These are phyloP conservation scores for Myripristis murdjan DNA, from an alignment of 2,797 vertebrate species.

Conservation along the genomic window DNA sequence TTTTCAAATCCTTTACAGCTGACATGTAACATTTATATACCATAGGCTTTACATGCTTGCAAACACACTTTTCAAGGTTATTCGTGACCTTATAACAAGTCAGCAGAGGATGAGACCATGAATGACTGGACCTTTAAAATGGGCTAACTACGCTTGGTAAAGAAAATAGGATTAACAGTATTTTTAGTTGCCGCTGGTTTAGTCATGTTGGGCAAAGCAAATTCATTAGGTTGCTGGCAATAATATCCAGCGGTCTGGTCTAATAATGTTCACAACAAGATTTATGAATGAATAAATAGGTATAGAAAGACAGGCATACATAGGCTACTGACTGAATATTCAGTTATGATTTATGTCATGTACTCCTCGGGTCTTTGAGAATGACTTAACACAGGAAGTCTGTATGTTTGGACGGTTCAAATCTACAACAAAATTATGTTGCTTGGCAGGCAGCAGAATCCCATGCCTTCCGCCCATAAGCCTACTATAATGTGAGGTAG, in stretches of 20 bases:
- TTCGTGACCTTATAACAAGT: constrained; percentile 25
- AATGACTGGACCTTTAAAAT: not conserved
- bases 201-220: too few species aligned
- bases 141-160: too few species aligned
- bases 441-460: constrained; percentile 73
- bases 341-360: constrained; percentile 16
- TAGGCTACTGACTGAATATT: constrained; percentile 2
- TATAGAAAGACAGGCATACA: not conserved
- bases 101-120: constrained; percentile 3
- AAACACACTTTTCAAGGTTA: constrained; percentile 22
- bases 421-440: constrained; percentile 43
- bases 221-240: too few species aligned
- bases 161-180: too few species aligned
- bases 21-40: constrained; percentile 4
- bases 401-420: constrained; percentile 49
- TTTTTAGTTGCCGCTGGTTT: too few species aligned
- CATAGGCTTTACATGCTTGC: constrained; percentile 1
- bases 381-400: constrained; percentile 1
- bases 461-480: constrained; percentile 70
- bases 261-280: too few species aligned
- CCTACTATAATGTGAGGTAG: constrained; percentile 72
- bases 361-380: not conserved
- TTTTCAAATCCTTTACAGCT: not conserved
- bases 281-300: not conserved
- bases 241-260: too few species aligned